Conservation (phyloP, 2,797 vertebrate species). For the Manis pentadactyla region DNA sequence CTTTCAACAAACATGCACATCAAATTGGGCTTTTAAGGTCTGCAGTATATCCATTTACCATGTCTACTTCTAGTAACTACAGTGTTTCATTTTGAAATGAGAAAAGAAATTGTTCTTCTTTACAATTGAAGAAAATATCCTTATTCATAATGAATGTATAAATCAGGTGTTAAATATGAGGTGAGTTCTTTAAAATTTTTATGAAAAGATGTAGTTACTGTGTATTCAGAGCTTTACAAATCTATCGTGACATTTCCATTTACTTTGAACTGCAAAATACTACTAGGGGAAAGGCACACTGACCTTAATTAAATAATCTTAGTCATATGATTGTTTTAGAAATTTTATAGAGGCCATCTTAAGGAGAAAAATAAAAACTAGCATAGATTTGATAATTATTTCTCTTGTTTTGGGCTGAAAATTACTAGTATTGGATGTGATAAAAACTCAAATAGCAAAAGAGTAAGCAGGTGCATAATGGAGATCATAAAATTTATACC, state of each 20-base stretch:
- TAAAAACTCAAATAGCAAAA: conserved; percentile 39
- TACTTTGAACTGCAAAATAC: neutral
- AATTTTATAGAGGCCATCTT: neutral
- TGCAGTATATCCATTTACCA: neutral
- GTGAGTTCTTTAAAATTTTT: neutral
- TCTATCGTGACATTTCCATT: neutral
- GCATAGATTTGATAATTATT: neutral
- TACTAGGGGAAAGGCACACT: neutral
- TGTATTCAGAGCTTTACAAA: conserved; percentile 30
- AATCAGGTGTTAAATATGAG: conserved; percentile 28
- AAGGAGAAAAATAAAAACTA: conserved; percentile 8
- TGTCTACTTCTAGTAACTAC: neutral
- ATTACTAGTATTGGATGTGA: neutral
- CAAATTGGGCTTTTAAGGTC: neutral
- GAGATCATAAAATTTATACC: neutral
- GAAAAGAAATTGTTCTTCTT: conserved; percentile 51
- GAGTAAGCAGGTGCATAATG: neutral
- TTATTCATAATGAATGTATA: neutral
- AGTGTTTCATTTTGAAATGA: conserved; percentile 47
- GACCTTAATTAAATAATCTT: neutral
- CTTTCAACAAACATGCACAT: conserved; percentile 39
- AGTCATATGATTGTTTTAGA: conserved; percentile 20
- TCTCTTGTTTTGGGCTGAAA: conserved; percentile 2
- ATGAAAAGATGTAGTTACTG: neutral
- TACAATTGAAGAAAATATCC: conserved; percentile 38